phyloP scores from a whole-genome alignment of 2,888 invertebrate species.

The Sussaba pulchella region DNA sequence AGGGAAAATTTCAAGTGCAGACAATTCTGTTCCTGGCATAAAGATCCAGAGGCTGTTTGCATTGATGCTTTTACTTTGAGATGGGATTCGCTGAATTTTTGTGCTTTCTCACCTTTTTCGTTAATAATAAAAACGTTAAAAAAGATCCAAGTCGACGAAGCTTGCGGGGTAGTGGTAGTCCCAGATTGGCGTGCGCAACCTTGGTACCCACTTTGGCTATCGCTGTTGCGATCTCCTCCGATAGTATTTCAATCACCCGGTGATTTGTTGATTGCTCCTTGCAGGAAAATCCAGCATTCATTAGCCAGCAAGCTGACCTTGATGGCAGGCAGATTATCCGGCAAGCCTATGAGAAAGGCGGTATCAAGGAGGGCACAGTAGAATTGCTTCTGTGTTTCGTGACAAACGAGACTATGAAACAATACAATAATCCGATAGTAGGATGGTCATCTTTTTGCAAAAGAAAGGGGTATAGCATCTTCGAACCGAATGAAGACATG shows the following conservation, averaged over 20 bases:
- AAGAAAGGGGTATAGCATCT: background rate
- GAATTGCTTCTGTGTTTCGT: conserved; percentile 59
- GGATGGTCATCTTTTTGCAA: conserved; percentile 53
- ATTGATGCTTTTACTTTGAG: conserved; percentile 72
- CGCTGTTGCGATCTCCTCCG: conserved; percentile 48
- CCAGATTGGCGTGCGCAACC: conserved; percentile 76
- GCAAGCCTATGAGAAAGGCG: conserved; percentile 62
- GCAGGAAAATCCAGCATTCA: conserved; percentile 70
- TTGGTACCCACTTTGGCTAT: conserved; percentile 46
- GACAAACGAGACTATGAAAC: conserved; percentile 52
- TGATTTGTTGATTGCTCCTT: conserved; percentile 69
- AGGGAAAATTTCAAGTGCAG: conserved; percentile 52
- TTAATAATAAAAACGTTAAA: conserved; percentile 71
- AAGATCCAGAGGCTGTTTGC: conserved; percentile 39
- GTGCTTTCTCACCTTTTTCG: conserved; percentile 75
- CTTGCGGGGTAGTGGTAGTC: conserved; percentile 75
- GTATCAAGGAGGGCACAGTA: conserved; percentile 52
- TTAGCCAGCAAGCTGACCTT: conserved; percentile 19
- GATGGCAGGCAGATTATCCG: conserved; percentile 73
- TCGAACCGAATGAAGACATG: conserved; percentile 16
- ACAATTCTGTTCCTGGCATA: conserved; percentile 67
- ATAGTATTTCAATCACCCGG: conserved; percentile 67
- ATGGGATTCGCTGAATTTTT: conserved; percentile 64
- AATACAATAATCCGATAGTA: conserved; percentile 58
- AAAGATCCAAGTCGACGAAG: conserved; percentile 75